These are phyloP conservation scores for Volucella bombylans DNA, from an alignment of 2,888 invertebrate species.

Conservation along the genomic window DNA sequence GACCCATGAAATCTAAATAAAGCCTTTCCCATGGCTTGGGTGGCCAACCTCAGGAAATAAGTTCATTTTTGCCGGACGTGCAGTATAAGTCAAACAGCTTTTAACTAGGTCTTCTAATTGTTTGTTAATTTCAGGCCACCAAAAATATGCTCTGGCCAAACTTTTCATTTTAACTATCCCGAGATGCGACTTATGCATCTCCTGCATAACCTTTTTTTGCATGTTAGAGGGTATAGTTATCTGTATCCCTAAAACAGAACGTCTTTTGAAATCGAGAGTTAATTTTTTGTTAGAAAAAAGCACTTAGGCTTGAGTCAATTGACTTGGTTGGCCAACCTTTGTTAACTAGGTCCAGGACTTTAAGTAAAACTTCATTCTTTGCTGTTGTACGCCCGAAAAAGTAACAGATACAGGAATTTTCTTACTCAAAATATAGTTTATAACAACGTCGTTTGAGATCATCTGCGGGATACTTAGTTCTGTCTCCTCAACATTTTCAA, in stretches of 20 bases:
- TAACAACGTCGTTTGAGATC: background rate
- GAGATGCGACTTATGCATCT: too few species aligned
- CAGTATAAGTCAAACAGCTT: background rate
- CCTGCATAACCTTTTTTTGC: too few species aligned
- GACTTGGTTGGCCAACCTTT: background rate
- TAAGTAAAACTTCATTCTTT: background rate
- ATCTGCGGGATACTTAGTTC: background rate
- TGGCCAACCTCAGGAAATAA: conserved; percentile 9
- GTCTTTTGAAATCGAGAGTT: background rate
- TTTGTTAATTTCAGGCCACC: conserved; percentile 16
- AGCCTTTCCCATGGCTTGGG: conserved; percentile 1
- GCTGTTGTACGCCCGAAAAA: background rate
- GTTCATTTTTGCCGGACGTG: conserved; percentile 7
- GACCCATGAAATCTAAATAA: conserved; percentile 1
- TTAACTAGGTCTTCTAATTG: too few species aligned
- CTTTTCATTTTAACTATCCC: too few species aligned
- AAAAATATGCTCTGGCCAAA: conserved; percentile 34
- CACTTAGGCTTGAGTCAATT: background rate
- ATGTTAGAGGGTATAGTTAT: conserved; percentile 16
- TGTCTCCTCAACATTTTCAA: background rate
- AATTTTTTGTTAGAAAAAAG: background rate
- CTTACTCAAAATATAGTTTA: background rate
- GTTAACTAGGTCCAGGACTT: background rate
- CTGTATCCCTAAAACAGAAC: conserved; percentile 20
- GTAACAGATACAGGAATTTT: background rate